Conservation (phyloP, 2,888 invertebrate species). For the Dolomedes plantarius region DNA sequence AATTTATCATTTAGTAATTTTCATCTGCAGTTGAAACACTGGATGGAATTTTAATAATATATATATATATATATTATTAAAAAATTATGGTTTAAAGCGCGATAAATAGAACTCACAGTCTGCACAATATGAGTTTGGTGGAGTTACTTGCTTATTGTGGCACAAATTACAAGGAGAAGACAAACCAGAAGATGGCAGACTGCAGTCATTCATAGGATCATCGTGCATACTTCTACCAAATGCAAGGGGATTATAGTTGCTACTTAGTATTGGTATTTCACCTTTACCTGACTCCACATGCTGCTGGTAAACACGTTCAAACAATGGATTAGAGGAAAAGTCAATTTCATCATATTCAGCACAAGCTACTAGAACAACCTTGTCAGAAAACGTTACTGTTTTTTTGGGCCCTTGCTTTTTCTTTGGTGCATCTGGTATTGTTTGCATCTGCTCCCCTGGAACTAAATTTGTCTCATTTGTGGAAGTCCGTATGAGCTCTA, state of each 20-base stretch:
- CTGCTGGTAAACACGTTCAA: slow-evolving; percentile 83
- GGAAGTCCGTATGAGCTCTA: slow-evolving; percentile 68
- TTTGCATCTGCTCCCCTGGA: background rate
- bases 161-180: slow-evolving; percentile 86
- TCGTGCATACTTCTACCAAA: background rate
- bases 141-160: slow-evolving; percentile 87
- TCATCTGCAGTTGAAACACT: too few relatives aligned
- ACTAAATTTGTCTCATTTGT: background rate
- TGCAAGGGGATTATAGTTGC: slow-evolving; percentile 22
- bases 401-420: slow-evolving; percentile 82
- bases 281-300: slow-evolving; percentile 79
- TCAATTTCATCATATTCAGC: slow-evolving; percentile 94
- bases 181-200: background rate
- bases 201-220: background rate
- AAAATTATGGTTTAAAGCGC: slow-evolving; percentile 74
- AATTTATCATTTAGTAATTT: too few relatives aligned
- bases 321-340: slow-evolving; percentile 92
- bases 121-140: slow-evolving; percentile 88
- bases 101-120: slow-evolving; percentile 94
- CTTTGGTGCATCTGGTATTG: slow-evolving; percentile 72
- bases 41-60: too few relatives aligned
- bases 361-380: slow-evolving; percentile 93
- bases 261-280: slow-evolving; percentile 57
- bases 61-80: too few relatives aligned
- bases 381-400: slow-evolving; percentile 95